A percentile compares a stretch with the other conserved stretches of the same genome.
Evolutionary conservation across 2,113 vertebrate genomes (phyloP).

Genomic region (Forbesichthys agassizii): DNA sequence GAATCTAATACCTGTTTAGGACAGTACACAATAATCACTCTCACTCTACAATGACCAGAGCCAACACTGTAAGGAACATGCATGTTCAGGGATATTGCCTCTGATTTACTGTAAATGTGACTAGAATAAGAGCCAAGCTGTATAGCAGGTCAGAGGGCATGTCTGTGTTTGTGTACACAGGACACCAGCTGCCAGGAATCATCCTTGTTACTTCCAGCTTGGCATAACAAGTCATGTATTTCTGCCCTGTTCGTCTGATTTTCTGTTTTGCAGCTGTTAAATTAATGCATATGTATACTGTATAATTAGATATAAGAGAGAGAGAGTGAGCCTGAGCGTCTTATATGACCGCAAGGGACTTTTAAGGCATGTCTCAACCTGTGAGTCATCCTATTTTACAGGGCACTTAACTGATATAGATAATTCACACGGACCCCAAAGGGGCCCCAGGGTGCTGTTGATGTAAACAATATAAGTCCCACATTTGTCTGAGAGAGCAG

Average conservation of each 20-base stretch:
- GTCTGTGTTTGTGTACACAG: slow-evolving; percentile 3
- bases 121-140: neutral
- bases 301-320: neutral
- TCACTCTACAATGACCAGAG: neutral
- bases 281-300: neutral
- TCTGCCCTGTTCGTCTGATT: neutral
- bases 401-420: slow-evolving; percentile 71
- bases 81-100: too few species aligned
- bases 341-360: slow-evolving; percentile 2
- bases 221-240: neutral
- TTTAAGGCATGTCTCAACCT: slow-evolving; percentile 47
- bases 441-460: slow-evolving; percentile 53
- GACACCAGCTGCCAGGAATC: neutral
- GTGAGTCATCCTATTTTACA: slow-evolving; percentile 62
- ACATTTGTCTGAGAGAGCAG: slow-evolving; percentile 56
- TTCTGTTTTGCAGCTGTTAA: too few species aligned
- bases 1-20: too few species aligned
- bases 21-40: too few species aligned
- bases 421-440: slow-evolving; percentile 62
- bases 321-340: neutral
- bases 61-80: neutral
- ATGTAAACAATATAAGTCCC: slow-evolving; percentile 69
- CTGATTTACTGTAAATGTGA: too few species aligned
- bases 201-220: neutral
- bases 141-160: slow-evolving; percentile 25